Conservation (phyloP, 2,113 vertebrate genomes). For the Poicephalus meyeri region DNA sequence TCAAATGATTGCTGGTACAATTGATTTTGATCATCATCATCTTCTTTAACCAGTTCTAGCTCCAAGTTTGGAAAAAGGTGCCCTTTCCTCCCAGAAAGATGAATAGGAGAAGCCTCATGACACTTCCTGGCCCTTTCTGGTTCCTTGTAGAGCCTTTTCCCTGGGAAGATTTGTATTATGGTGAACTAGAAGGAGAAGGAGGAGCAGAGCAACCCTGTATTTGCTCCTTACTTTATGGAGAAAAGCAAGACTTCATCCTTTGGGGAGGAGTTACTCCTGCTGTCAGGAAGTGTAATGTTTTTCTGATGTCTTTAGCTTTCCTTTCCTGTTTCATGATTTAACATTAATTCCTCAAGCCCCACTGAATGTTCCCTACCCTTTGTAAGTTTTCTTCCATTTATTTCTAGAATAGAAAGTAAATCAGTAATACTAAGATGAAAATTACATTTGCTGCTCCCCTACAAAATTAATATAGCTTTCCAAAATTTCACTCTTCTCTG, state of each 20-base stretch:
- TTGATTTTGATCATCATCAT: slow-evolving; percentile 62
- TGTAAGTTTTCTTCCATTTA: background rate
- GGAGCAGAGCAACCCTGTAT: slow-evolving; percentile 53
- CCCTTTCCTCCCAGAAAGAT: slow-evolving; percentile 68
- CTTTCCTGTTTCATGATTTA: background rate
- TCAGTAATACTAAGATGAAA: background rate
- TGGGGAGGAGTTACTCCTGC: slow-evolving; percentile 3
- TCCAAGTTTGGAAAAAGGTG: slow-evolving; percentile 69
- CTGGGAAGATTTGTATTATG: slow-evolving; percentile 72
- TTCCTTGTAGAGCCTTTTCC: slow-evolving; percentile 72
- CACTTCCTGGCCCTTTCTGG: slow-evolving; percentile 69
- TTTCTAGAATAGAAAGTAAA: background rate
- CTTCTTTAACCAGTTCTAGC: slow-evolving; percentile 67
- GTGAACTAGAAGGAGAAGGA: slow-evolving; percentile 68
- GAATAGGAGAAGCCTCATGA: slow-evolving; percentile 68
- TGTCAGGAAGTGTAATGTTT: background rate
- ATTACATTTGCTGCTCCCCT: background rate
- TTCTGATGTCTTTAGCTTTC: background rate
- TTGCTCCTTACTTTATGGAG: slow-evolving; percentile 58
- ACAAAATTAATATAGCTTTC: background rate
- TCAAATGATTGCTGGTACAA: slow-evolving; percentile 67
- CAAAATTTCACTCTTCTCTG: background rate
- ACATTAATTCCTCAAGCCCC: background rate
- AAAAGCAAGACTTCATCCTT: slow-evolving; percentile 59
- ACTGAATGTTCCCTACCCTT: background rate